A percentile compares a stretch with the other conserved stretches of the same genome.
Evolutionary conservation across 2,113 vertebrate species (phyloP).

Genomic region (Uria aalge): DNA sequence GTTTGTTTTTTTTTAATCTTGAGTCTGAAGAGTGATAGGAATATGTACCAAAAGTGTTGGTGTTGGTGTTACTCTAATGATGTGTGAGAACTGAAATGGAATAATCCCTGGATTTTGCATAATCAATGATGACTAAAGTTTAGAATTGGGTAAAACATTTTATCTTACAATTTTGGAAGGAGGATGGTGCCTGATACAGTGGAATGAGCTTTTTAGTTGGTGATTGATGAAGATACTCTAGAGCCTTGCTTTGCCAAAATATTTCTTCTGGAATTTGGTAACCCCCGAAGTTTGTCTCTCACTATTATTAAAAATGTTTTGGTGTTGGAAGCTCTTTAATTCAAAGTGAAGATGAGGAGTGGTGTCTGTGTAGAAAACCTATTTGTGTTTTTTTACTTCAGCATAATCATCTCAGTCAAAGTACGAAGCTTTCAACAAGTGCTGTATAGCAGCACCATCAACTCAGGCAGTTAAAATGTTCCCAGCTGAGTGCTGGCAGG

Average conservation of each 20-base stretch:
- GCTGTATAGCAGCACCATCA: not conserved
- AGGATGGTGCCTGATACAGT: too few species aligned
- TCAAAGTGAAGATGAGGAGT: not conserved
- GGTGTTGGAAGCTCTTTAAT: not conserved
- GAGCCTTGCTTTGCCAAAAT: not conserved
- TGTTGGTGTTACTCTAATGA: not conserved
- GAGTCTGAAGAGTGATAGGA: not conserved
- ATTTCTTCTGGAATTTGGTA: not conserved
- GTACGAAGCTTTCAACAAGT: not conserved
- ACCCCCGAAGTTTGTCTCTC: not conserved
- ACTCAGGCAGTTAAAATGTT: not conserved
- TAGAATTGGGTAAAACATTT: not conserved
- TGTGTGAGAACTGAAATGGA: not conserved
- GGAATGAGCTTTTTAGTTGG: not conserved
- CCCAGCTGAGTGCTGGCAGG: not conserved
- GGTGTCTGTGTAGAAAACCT: not conserved
- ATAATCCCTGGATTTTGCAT: not conserved
- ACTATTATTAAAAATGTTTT: not conserved
- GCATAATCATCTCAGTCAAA: not conserved
- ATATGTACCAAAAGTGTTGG: not conserved
- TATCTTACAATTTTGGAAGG: not conserved
- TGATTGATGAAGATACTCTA: not conserved
- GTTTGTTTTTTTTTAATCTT: not conserved
- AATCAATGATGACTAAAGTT: not conserved
- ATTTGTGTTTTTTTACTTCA: not conserved